Evolutionary conservation across 1,140 invertebrate genomes (phyloP).

Genomic region (Geopemphigus sp.): DNA sequence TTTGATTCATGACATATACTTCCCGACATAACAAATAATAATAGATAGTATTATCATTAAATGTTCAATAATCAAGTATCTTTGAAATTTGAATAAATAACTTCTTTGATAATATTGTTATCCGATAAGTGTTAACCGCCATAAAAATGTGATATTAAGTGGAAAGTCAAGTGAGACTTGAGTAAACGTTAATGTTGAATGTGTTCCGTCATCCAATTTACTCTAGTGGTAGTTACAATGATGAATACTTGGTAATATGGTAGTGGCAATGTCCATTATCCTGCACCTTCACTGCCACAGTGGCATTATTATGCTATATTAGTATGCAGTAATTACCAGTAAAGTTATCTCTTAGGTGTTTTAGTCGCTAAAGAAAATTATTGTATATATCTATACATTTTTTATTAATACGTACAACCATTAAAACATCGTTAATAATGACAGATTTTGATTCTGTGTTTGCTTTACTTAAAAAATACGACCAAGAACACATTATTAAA

Average conservation of each 20-base stretch:
- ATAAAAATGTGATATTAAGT: background rate
- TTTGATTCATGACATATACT: too few relatives aligned
- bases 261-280: too few relatives aligned
- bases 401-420: background rate
- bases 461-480: conserved; percentile 56
- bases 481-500: conserved; percentile 80
- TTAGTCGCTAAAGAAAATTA: background rate
- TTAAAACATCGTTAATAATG: conserved; percentile 50
- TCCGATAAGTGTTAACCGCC: background rate
- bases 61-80: background rate
- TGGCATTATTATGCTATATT: background rate
- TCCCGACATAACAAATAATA: too few relatives aligned
- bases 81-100: background rate
- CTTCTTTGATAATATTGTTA: background rate
- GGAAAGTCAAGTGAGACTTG: background rate
- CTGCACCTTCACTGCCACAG: too few relatives aligned
- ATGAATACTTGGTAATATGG: too few relatives aligned
- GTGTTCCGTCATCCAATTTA: too few relatives aligned
- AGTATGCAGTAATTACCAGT: background rate
- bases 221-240: too few relatives aligned
- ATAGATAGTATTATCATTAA: background rate
- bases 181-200: too few relatives aligned
- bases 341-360: background rate
- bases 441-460: conserved; percentile 56
- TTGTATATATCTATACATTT: too few relatives aligned